Base-by-base conservation (phyloP, 2,797 vertebrate genomes). In the Amblyraja radiata region DNA sequence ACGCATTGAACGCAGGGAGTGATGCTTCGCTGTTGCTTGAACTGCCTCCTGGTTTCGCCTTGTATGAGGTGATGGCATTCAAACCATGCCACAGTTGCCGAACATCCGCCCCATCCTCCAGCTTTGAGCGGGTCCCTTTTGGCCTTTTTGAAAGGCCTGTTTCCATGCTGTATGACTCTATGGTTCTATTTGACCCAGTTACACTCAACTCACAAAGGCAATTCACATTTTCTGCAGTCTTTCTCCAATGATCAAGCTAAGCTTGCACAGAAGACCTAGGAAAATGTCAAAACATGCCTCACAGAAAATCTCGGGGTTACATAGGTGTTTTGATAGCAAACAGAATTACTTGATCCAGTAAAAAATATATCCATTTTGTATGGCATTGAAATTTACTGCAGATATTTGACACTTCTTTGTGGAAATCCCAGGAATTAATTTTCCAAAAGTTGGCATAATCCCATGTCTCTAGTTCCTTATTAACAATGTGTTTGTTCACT, bases 401-500 rank as follows among this genome's bases (percentile, higher is more conserved):
- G 84, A 65, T 36, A 88, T n/a, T 36, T 23, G 84, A 68, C n/a
- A 68, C 16, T 23, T 21, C 14, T 21, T n/a, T 36, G 6, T 68
- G 84, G 84, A 88, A 88, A 88, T 65, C 61, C 84, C 84, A 88
- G 84, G 84, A 63, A 88, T 88, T 36, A 21, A 32, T 32, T 88
- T 68, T 14, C 13, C 58, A 2, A 63, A n/a, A 86, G 28, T 68
- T 88, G n/a, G n/a, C 23, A 88, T n/a, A 68, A 36, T 36, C n/a
- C 63, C 84, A 88, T 28, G n/a, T 68, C 16, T 21, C 63, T 18
- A 16, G 36, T 36, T 68, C 18, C 32, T 14, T 8, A 0, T 16
- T 8, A 84, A 84, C n/a, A 36, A 88, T 65, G 61, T 68, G 84
- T 3, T 18, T 18, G n/a, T 36, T 88, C 84, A 68, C n/a, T 88